phyloP scores from a whole-genome alignment of 2,113 vertebrate species.

The Callionymus lyra region DNA sequence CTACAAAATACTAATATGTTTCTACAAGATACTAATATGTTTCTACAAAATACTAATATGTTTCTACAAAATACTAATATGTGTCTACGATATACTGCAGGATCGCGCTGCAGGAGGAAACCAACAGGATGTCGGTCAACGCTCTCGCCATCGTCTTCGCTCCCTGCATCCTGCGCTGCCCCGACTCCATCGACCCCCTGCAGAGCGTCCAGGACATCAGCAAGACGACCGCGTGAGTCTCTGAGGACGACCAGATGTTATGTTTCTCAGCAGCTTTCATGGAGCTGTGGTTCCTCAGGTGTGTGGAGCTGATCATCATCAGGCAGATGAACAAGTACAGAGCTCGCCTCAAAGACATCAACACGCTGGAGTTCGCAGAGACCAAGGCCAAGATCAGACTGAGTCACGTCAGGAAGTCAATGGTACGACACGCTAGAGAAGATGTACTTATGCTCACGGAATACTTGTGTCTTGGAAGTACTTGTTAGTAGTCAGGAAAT shows the following conservation, averaged over 20 bases:
- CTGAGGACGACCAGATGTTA: no score
- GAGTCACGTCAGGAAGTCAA: constrained; percentile 86
- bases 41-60: no score
- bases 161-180: constrained; percentile 94
- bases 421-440: constrained; percentile 70
- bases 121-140: constrained; percentile 95
- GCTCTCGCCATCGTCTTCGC: constrained; percentile 95
- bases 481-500: no score
- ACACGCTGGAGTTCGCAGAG: constrained; percentile 92
- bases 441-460: background rate
- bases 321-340: constrained; percentile 98
- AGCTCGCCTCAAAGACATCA: constrained; percentile 94
- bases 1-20: no score
- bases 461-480: no score
- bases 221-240: constrained; percentile 90
- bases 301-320: constrained; percentile 86
- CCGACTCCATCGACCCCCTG: constrained; percentile 86
- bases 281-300: constrained; percentile 54
- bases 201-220: constrained; percentile 95
- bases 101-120: constrained; percentile 92
- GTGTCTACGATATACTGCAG: no score
- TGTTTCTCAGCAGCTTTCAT: background rate
- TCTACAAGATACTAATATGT: no score
- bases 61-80: no score
- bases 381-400: constrained; percentile 92